Conservation (phyloP, 2,797 vertebrate genomes). For the Zenarchopterus dispar region DNA sequence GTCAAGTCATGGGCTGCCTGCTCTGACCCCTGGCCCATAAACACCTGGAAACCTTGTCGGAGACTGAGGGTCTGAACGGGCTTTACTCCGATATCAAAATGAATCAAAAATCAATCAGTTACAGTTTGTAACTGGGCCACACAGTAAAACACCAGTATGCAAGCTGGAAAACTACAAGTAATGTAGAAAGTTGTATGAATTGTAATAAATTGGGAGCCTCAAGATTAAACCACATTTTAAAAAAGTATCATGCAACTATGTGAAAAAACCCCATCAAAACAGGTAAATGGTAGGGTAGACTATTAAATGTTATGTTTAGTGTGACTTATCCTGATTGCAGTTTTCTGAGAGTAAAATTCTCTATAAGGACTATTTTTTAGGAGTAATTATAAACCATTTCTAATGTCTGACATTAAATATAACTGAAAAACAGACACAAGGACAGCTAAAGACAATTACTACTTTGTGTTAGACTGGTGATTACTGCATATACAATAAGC, state of each 20-base stretch:
- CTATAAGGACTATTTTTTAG: no score
- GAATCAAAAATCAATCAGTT: neutral
- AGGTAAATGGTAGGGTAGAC: neutral
- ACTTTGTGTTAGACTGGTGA: neutral
- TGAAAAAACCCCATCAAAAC: conserved; percentile 9
- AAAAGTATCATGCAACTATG: neutral
- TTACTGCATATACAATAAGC: no score
- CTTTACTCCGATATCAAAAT: conserved; percentile 9
- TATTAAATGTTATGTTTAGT: conserved; percentile 10
- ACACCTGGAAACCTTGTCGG: conserved; percentile 65
- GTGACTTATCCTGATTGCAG: no score
- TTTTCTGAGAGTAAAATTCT: no score
- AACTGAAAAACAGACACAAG: neutral
- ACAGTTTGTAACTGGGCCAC: neutral
- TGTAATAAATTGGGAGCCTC: no score
- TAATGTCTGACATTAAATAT: conserved; percentile 8
- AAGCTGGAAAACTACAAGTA: no score
- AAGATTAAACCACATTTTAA: neutral
- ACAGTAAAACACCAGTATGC: neutral
- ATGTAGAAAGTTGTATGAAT: no score
- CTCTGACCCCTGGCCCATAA: conserved; percentile 54
- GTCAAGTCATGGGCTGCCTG: conserved; percentile 60
- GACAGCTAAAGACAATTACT: neutral
- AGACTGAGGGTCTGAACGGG: conserved; percentile 6
- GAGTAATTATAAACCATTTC: conserved; percentile 39